Percentiles rank a stretch among this genome's conserved stretches.
phyloP scores from a whole-genome alignment of 2,113 vertebrate species.

The Corythoichthys intestinalis region DNA sequence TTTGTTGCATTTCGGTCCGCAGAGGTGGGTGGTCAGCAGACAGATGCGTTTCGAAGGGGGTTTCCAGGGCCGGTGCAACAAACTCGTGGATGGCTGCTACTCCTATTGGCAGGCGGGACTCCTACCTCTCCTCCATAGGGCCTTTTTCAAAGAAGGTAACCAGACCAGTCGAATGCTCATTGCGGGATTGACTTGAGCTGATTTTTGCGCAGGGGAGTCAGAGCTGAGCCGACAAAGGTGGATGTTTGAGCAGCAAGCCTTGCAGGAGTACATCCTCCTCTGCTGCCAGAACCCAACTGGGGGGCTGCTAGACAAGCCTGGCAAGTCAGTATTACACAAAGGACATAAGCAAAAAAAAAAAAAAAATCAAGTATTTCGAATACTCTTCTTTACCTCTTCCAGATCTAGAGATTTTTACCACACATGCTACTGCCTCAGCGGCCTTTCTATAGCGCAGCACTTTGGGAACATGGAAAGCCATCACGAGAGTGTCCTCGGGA shows the following conservation, averaged over 20 bases:
- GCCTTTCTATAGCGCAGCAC: slow-evolving; percentile 92
- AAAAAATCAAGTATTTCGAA: not conserved
- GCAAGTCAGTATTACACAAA: slow-evolving; percentile 84
- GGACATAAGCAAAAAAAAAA: slow-evolving; percentile 30
- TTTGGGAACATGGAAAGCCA: slow-evolving; percentile 85
- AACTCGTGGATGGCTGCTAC: slow-evolving; percentile 97
- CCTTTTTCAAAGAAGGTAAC: slow-evolving; percentile 83
- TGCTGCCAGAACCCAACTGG: slow-evolving; percentile 93
- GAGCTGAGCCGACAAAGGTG: slow-evolving; percentile 84
- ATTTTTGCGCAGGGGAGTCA: slow-evolving; percentile 73
- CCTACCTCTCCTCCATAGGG: slow-evolving; percentile 88
- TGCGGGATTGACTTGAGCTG: not conserved
- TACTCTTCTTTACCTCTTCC: not conserved
- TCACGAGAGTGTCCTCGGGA: slow-evolving; percentile 81
- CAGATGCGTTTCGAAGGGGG: slow-evolving; percentile 97
- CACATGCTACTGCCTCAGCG: slow-evolving; percentile 97
- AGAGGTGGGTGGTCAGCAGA: slow-evolving; percentile 90
- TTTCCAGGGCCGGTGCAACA: slow-evolving; percentile 97
- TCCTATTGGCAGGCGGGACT: slow-evolving; percentile 98
- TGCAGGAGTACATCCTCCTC: slow-evolving; percentile 96
- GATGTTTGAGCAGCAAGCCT: slow-evolving; percentile 93
- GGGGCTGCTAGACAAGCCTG: slow-evolving; percentile 92
- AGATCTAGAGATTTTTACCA: slow-evolving; percentile 98
- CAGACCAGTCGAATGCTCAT: not conserved
- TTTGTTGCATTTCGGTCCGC: not conserved